These are phyloP conservation scores for Drosophila tripunctata DNA, from an alignment of 2,888 invertebrate species.

Conservation along the genomic window DNA sequence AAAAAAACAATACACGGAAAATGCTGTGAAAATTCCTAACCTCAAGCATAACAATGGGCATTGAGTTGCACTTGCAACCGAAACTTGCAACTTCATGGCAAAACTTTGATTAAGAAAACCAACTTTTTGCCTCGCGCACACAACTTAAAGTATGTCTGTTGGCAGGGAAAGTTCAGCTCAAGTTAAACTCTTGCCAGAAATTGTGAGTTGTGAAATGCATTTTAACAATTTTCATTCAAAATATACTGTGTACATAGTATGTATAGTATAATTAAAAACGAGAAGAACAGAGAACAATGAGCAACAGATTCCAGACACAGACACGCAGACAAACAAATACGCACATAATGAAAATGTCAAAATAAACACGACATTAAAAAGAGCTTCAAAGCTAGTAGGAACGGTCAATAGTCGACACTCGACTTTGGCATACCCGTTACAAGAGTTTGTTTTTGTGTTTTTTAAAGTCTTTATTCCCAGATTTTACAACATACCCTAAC, in stretches of 20 bases:
- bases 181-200: slow-evolving; percentile 30
- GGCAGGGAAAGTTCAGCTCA: slow-evolving; percentile 45
- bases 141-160: background rate
- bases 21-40: slow-evolving; percentile 60
- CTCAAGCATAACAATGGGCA: slow-evolving; percentile 52
- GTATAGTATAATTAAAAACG: slow-evolving; percentile 67
- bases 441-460: too few relatives aligned
- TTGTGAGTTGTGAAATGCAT: slow-evolving; percentile 21
- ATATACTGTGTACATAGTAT: too few relatives aligned
- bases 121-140: background rate
- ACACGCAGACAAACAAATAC: slow-evolving; percentile 30
- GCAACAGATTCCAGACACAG: slow-evolving; percentile 44
- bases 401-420: too few relatives aligned
- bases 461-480: too few relatives aligned
- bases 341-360: slow-evolving; percentile 82
- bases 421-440: too few relatives aligned
- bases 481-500: too few relatives aligned
- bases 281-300: slow-evolving; percentile 37
- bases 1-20: slow-evolving; percentile 27
- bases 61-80: slow-evolving; percentile 16
- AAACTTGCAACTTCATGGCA: slow-evolving; percentile 56
- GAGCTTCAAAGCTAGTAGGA: slow-evolving; percentile 5
- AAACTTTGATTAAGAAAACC: slow-evolving; percentile 79
- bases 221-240: slow-evolving; percentile 25
- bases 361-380: slow-evolving; percentile 81